Evolutionary conservation across 37 sponge, comb jelly and placozoan genomes (phyloP).

Genomic region (Spongilla lacustris): DNA sequence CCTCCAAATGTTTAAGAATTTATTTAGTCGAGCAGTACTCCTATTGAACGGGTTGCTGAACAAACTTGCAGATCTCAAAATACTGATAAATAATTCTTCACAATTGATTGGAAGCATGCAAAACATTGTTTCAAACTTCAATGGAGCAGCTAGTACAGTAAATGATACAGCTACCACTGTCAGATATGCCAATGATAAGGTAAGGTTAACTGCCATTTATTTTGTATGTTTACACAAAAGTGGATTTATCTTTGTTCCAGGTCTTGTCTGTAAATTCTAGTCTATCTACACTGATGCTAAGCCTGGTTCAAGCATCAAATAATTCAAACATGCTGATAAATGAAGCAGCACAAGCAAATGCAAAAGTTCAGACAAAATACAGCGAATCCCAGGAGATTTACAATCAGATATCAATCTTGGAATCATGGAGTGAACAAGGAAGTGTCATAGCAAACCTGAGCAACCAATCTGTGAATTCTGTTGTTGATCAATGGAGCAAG

Average conservation of each 20-base stretch:
- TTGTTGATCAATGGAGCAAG: neutral
- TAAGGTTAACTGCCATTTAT: neutral
- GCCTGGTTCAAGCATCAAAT: neutral
- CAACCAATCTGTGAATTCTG: neutral
- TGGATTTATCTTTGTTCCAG: neutral
- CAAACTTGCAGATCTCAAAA: neutral
- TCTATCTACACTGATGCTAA: neutral
- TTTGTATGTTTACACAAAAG: neutral
- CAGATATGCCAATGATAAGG: neutral
- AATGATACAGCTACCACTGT: neutral
- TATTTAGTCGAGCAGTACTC: neutral
- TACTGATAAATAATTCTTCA: neutral
- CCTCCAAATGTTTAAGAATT: neutral
- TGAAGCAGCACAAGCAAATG: neutral
- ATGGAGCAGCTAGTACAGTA: neutral
- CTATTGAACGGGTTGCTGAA: neutral
- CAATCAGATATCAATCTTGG: neutral
- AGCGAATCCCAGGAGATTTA: neutral
- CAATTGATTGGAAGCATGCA: neutral
- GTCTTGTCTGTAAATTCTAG: neutral
- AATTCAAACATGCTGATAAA: neutral
- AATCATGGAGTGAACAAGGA: neutral
- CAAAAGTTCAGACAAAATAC: neutral
- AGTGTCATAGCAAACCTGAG: neutral
- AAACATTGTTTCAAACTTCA: neutral